Evolutionary conservation across 2,888 invertebrate species (phyloP), one percentile per base, ranked within the genome.

Genomic region (Ariolimax columbianus): DNA sequence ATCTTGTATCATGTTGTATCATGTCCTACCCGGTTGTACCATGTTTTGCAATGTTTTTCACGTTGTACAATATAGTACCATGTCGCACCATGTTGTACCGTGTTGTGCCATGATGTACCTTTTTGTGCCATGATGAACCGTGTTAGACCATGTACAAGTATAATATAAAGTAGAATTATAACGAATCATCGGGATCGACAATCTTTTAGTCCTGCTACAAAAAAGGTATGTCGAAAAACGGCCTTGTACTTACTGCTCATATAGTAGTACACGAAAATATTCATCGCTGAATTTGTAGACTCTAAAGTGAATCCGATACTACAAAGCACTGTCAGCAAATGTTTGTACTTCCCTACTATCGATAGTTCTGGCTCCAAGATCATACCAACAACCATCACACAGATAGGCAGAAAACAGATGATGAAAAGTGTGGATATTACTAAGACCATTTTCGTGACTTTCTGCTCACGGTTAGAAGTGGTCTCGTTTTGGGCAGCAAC

Each of bases 351-450:
- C 0, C 73, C 73, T 14, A 47, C 73, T 14, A 73, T 47, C n/a
- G 73, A 26, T 23, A 82, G 40, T n/a, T 82, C 73, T 19, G 82
- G 82, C 9, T 51, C 63, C 23, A 55, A 30, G 17, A 82, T 33
- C 40, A 82, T 26, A 47, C 2, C 55, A 17, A 82, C 30, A 40
- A 38, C 55, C 2, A 82, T 55, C 19, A 75, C 40, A 30, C 55
- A 55, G 0, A 72, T 38, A 14, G 82, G 82, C 6, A 75, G n/a
- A 33, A 59, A 68, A 30, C 38, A 36, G 38, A 26, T 47, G 0
- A 82, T 36, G 38, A 82, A 82, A 17, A 82, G 30, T 26, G 30
- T 51, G n/a, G 82, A 26, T 36, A 82, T 55, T 14, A 38, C 3
- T 26, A 59, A 19, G 23, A 82, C 36, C 82, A 82, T 82, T 11